phyloP scores from a whole-genome alignment of 2,113 vertebrate genomes.

The Vidua chalybeata region DNA sequence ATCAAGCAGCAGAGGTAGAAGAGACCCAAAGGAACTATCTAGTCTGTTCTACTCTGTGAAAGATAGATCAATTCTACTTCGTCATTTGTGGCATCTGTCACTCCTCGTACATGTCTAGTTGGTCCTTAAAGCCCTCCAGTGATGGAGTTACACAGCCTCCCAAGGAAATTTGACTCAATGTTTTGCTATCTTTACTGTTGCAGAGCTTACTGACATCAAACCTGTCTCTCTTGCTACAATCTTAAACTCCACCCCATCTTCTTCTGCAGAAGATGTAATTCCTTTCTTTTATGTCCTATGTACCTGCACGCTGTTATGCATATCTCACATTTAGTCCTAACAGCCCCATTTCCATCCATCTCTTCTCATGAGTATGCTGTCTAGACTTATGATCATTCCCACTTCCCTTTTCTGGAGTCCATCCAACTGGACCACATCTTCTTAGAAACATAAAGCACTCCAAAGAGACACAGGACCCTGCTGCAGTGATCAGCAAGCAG shows the following conservation, averaged over 20 bases:
- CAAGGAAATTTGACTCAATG: neutral
- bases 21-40: neutral
- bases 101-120: neutral
- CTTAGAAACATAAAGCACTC: neutral
- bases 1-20: neutral
- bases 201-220: neutral
- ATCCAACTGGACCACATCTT: neutral
- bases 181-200: neutral
- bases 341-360: neutral
- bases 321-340: neutral
- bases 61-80: neutral
- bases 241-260: neutral
- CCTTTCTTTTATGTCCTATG: neutral
- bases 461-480: neutral
- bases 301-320: neutral
- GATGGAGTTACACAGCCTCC: neutral
- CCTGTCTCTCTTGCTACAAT: neutral
- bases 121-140: neutral
- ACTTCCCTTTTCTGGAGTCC: neutral
- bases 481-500: neutral
- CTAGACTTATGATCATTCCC: neutral
- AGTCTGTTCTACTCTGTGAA: neutral
- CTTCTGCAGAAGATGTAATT: neutral
- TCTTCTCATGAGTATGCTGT: neutral
- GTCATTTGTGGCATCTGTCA: constrained; percentile 41